Percentiles rank a stretch among this genome's conserved stretches.
phyloP scores from a whole-genome alignment of 2,797 vertebrate species.

The Gymnopithys bicolor region DNA sequence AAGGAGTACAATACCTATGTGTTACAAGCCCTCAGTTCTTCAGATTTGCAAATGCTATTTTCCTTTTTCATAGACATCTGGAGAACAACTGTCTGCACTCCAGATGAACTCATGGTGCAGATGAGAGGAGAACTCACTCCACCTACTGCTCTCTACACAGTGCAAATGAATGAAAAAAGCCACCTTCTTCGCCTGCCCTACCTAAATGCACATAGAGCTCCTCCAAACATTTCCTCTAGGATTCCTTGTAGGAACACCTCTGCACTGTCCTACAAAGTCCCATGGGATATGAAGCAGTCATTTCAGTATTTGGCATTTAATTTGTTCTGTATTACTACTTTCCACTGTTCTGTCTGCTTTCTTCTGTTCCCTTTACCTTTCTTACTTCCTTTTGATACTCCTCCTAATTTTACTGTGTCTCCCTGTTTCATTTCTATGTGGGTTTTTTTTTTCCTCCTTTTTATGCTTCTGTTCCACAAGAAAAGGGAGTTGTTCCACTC shows the following conservation, averaged over 20 bases:
- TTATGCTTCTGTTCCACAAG: background rate
- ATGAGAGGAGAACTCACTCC: background rate
- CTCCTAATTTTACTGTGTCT: background rate
- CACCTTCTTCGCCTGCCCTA: background rate
- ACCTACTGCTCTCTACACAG: background rate
- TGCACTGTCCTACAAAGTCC: background rate
- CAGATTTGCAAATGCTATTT: background rate
- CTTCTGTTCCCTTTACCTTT: background rate
- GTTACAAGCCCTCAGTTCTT: background rate
- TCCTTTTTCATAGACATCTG: background rate
- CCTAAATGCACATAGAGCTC: background rate
- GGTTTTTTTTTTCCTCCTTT: fast-evolving
- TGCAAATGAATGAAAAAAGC: background rate
- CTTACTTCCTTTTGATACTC: background rate
- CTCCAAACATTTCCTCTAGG: background rate
- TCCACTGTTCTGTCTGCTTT: background rate
- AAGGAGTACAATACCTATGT: background rate
- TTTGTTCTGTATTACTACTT: background rate
- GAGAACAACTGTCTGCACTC: background rate
- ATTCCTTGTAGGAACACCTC: background rate
- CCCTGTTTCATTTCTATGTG: background rate
- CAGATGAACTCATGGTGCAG: background rate
- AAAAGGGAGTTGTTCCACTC: background rate
- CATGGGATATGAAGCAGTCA: background rate
- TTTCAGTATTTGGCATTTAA: background rate